Conservation (phyloP, 1,140 invertebrate species). For the Caenorhabditis briggsae region DNA sequence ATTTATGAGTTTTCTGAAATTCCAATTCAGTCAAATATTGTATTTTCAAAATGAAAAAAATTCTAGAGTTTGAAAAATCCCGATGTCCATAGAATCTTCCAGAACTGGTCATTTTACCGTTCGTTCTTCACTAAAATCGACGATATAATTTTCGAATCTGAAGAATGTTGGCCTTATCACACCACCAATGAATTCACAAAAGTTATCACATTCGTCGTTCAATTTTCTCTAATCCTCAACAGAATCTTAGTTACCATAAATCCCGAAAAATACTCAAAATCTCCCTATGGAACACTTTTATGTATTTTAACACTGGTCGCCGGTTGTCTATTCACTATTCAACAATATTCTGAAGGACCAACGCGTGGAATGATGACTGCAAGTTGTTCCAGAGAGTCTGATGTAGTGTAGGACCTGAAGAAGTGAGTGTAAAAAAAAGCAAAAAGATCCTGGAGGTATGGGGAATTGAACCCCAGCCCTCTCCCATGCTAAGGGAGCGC, state of each 20-base stretch:
- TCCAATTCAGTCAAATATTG: no score
- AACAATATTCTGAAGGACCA: neutral
- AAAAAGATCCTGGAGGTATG: constrained; percentile 78
- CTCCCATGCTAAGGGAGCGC: constrained; percentile 51
- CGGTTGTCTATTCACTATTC: neutral
- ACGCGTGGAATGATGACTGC: neutral
- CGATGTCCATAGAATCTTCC: neutral
- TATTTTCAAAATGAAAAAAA: neutral
- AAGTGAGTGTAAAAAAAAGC: constrained; percentile 76
- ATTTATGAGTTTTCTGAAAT: no score
- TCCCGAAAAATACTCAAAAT: neutral
- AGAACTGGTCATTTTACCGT: constrained; percentile 4
- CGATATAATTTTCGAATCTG: neutral
- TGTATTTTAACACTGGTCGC: neutral
- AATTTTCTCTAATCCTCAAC: neutral
- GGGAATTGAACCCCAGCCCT: constrained; percentile 56
- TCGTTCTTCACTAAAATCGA: neutral
- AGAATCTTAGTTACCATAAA: constrained; percentile 12
- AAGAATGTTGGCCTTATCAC: constrained; percentile 28
- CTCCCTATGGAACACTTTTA: neutral
- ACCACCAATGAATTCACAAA: constrained; percentile 11
- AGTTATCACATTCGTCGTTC: neutral
- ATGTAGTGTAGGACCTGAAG: constrained; percentile 4
- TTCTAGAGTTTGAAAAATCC: no score
- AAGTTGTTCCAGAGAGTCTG: constrained; percentile 2